Percentiles rank a stretch among this genome's conserved stretches.
phyloP scores from a whole-genome alignment of 2,797 vertebrate species.

The Crenichthys baileyi region DNA sequence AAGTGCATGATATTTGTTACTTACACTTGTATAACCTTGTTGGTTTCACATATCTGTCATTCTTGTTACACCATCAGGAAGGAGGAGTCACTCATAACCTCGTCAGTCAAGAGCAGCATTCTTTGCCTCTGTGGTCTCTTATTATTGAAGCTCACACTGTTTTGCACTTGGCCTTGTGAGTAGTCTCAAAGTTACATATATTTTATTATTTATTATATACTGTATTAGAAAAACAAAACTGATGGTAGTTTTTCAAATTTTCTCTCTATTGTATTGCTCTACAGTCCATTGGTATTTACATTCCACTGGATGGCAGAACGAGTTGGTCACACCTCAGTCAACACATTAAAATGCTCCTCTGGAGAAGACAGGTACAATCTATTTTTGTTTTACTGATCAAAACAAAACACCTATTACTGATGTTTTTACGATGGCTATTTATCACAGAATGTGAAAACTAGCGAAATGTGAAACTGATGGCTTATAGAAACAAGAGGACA shows the following conservation, averaged over 20 bases:
- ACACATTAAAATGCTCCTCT: neutral
- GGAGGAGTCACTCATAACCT: neutral
- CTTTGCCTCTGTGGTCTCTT: neutral
- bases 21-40: neutral
- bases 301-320: neutral
- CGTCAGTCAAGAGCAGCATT: neutral
- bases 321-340: constrained; percentile 3
- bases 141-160: neutral
- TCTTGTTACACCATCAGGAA: neutral
- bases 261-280: too few species aligned
- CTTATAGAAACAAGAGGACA: constrained; percentile 1
- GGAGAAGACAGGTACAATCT: neutral
- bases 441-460: neutral
- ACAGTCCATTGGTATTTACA: neutral
- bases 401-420: constrained; percentile 4
- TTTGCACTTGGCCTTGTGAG: neutral
- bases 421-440: neutral
- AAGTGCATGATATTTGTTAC: too few species aligned
- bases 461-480: neutral
- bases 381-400: neutral
- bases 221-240: neutral
- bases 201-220: neutral
- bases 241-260: neutral
- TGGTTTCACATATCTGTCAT: neutral
- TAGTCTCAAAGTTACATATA: neutral